Evolutionary conservation across 2,113 vertebrate genomes (phyloP).

Genomic region (Cyrtonyx montezumae): DNA sequence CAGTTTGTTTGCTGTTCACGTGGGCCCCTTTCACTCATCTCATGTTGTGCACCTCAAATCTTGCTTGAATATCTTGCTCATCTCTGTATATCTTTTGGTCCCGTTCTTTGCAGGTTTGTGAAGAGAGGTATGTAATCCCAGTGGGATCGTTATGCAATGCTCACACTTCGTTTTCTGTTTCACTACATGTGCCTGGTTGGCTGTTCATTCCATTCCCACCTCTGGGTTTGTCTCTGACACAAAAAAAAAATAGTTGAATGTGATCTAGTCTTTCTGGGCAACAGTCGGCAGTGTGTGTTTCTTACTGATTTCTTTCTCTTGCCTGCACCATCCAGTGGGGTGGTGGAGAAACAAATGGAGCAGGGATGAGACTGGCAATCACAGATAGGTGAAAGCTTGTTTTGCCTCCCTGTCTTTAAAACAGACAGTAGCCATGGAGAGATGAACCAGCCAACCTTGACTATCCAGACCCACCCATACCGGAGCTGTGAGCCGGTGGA

Average conservation of each 20-base stretch:
- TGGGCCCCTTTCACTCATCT: neutral
- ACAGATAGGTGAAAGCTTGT: constrained; percentile 3
- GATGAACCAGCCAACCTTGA: constrained; percentile 90
- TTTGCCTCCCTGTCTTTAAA: constrained; percentile 60
- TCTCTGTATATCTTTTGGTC: neutral
- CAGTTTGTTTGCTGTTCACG: neutral
- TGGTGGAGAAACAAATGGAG: neutral
- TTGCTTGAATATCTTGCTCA: neutral
- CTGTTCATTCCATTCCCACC: neutral
- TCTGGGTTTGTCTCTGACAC: neutral
- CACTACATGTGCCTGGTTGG: neutral
- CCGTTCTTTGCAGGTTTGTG: neutral
- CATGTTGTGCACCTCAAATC: neutral
- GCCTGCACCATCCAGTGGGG: neutral
- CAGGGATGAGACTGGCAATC: neutral
- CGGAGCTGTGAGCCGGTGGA: constrained; percentile 94
- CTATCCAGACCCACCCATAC: constrained; percentile 95
- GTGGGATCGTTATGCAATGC: neutral
- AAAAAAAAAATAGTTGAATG: neutral
- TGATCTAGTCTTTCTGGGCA: neutral
- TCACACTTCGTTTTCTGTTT: neutral
- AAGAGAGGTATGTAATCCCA: neutral
- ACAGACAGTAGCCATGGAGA: constrained; percentile 92
- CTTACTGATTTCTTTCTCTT: neutral
- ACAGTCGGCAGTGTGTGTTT: neutral